These are phyloP conservation scores for Brachirus orientalis DNA, from an alignment of 2,113 vertebrate species.

Conservation along the genomic window DNA sequence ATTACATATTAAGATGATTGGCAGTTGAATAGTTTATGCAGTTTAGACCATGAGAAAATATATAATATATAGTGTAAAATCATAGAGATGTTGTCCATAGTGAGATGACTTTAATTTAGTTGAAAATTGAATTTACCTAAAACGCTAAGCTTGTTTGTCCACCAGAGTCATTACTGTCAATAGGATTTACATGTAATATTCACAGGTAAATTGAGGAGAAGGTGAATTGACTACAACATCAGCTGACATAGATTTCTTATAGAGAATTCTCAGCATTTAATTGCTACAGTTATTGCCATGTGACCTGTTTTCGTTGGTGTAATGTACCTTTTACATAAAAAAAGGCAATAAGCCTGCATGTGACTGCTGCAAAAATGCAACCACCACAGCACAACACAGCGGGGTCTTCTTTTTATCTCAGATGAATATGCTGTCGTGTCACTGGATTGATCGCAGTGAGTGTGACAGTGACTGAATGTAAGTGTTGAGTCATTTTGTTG, in stretches of 20 bases:
- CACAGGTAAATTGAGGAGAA: conserved; percentile 6
- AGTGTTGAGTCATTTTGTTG: conserved; percentile 53
- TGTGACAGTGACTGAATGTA: conserved; percentile 28
- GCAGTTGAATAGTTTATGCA: too few relatives aligned
- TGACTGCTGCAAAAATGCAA: neutral
- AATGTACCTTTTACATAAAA: neutral
- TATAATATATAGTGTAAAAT: too few relatives aligned
- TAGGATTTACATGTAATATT: conserved; percentile 31
- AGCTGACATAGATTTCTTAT: too few relatives aligned
- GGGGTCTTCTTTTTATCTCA: conserved; percentile 12
- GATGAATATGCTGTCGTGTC: conserved; percentile 26
- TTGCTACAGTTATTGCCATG: too few relatives aligned
- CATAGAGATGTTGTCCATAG: too few relatives aligned
- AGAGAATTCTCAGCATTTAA: neutral
- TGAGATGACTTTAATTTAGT: too few relatives aligned
- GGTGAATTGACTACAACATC: too few relatives aligned
- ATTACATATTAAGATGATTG: too few relatives aligned
- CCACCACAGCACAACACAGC: conserved; percentile 9
- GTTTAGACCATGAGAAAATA: too few relatives aligned
- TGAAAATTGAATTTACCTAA: too few relatives aligned
- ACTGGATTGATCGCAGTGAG: conserved; percentile 27
- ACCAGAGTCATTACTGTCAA: too few relatives aligned
- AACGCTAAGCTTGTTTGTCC: too few relatives aligned
- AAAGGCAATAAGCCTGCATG: neutral
- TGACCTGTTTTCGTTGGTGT: neutral